Evolutionary conservation across 2,888 invertebrate genomes (phyloP).

Genomic region (Agriopis aurantiaria): DNA sequence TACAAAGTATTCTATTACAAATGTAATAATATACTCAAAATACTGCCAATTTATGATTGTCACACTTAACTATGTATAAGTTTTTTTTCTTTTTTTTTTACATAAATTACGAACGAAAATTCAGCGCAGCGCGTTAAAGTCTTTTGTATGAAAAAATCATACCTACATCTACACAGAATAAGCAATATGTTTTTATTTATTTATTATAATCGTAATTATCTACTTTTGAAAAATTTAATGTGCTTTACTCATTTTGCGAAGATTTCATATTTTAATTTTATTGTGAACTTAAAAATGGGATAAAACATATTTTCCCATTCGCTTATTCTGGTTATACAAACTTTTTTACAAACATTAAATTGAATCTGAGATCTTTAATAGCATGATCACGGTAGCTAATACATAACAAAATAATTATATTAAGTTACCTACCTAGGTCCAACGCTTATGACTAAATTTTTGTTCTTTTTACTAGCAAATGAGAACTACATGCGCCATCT

Average conservation of each 20-base stretch:
- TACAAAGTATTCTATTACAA: too few species aligned
- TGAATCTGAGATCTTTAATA: not conserved
- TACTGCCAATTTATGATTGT: too few species aligned
- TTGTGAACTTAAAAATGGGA: too few species aligned
- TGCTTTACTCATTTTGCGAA: too few species aligned
- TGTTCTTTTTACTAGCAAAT: constrained; percentile 32
- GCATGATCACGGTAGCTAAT: not conserved
- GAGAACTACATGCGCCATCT: constrained; percentile 39
- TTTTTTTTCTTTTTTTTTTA: too few species aligned
- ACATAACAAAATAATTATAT: not conserved
- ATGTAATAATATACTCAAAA: too few species aligned
- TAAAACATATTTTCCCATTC: too few species aligned
- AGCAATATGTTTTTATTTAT: too few species aligned
- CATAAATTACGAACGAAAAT: not conserved
- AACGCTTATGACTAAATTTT: constrained; percentile 3
- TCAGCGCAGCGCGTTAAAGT: constrained; percentile 53
- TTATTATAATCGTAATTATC: too few species aligned
- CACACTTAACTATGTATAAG: too few species aligned
- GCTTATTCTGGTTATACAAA: not conserved
- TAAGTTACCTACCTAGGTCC: not conserved
- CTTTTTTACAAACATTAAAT: not conserved
- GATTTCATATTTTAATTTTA: too few species aligned
- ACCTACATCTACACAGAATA: too few species aligned
- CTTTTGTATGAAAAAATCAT: constrained; percentile 35
- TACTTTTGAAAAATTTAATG: not conserved